Percentiles rank a stretch among this genome's conserved stretches.
Evolutionary conservation across 2,888 invertebrate genomes (phyloP).

Genomic region (Polia nebulosa): DNA sequence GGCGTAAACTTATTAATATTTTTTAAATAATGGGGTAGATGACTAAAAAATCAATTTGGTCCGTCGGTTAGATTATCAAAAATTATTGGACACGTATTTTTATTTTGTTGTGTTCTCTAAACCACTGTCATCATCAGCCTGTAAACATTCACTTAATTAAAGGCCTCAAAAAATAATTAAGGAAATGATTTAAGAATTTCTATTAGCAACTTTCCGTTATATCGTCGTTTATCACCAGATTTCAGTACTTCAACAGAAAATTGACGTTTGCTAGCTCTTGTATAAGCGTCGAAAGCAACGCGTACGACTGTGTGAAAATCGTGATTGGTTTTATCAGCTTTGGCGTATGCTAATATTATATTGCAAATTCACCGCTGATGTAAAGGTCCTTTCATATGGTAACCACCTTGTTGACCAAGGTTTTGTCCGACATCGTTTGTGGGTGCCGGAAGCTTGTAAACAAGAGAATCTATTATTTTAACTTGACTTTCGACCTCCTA

Average conservation of each 20-base stretch:
- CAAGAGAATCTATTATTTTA: conserved; percentile 50
- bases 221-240: conserved; percentile 6
- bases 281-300: conserved; percentile 38
- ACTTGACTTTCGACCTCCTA: conserved; percentile 33
- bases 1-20: not conserved
- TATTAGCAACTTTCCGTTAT: not conserved
- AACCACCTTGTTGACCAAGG: conserved; percentile 33
- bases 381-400: conserved; percentile 56
- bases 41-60: no score
- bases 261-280: conserved; percentile 13
- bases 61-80: no score
- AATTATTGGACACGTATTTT: no score
- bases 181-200: not conserved
- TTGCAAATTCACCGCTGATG: conserved; percentile 35
- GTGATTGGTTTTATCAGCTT: conserved; percentile 54
- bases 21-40: no score
- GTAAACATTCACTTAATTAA: not conserved
- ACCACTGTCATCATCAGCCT: not conserved
- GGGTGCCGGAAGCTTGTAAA: conserved; percentile 49
- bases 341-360: conserved; percentile 56
- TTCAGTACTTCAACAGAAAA: conserved; percentile 16
- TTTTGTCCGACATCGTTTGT: conserved; percentile 18
- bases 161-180: not conserved
- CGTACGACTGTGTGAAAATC: conserved; percentile 42
- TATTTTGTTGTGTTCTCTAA: no score